Conservation (phyloP, 2,113 vertebrate species). For the Raphicerus campestris region DNA sequence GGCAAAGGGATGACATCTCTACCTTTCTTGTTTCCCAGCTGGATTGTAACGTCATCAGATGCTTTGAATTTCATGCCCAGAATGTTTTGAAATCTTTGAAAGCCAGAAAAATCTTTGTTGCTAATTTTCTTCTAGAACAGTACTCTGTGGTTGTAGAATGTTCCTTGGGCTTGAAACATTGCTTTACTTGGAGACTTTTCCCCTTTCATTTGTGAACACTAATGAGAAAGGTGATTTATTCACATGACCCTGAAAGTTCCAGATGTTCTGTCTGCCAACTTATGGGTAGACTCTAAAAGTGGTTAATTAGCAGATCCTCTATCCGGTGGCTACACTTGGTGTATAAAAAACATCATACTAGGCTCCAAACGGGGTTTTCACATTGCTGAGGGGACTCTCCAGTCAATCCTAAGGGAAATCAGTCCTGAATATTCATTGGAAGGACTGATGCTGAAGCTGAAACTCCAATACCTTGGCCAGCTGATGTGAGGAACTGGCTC, state of each 20-base stretch:
- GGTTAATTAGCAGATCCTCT: not conserved
- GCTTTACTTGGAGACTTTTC: not conserved
- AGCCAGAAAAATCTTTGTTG: not conserved
- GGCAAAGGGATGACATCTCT: not conserved
- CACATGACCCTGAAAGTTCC: not conserved
- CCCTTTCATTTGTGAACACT: not conserved
- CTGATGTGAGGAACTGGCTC: not conserved
- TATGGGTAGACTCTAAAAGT: not conserved
- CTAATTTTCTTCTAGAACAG: not conserved
- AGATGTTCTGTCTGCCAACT: not conserved
- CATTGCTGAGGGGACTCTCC: not conserved
- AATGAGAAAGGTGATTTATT: slow-evolving; percentile 15
- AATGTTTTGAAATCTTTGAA: not conserved
- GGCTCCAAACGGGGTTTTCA: not conserved
- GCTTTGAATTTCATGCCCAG: not conserved
- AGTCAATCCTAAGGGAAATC: not conserved
- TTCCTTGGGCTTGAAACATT: not conserved
- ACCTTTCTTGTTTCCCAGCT: not conserved
- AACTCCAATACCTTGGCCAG: not conserved
- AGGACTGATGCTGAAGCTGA: not conserved
- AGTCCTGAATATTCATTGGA: not conserved
- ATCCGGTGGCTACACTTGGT: not conserved
- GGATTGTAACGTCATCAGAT: not conserved
- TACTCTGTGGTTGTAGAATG: not conserved
- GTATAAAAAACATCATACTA: not conserved